Base-by-base conservation (phyloP, 1,140 invertebrate species). In the Heliconius hermathena region DNA sequence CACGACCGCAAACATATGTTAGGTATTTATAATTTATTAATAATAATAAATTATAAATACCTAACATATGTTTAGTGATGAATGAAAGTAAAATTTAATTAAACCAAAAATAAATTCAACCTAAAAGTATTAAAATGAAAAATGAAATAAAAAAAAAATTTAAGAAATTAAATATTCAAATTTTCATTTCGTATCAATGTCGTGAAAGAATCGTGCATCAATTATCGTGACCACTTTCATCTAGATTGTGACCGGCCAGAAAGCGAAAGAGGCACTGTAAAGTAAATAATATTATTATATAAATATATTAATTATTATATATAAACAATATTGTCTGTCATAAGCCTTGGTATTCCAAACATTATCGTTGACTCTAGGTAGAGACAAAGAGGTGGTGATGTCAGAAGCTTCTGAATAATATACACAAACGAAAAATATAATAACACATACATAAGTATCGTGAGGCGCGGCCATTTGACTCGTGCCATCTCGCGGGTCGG, bases 401-500 rank as follows among this genome's bases (percentile, higher is more conserved):
- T 66, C 60, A 66, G 26, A 29, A 26, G 22, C 60, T 66, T 11
- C 60, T 66, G 60, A 66, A 29, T 29, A 66, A 66, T 29, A 57
- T 66, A 66, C 4, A 66, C 60, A 66, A 66, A 66, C 22, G 26
- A 66, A 66, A 66, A 26, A 66, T 29, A 66, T 29, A 66, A 66
- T 66, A 66, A 66, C 60, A 66, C 26, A 66, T 66, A 66, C 13
- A 66, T 66, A 29, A 29, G 11, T 72, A 72, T 29, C 36, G 71
- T 52, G 78, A 82, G 84, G 82, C 74, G 78, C 80, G 85, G 84
- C 77, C 83, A 86, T 87, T 89, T 91, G 90, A 91, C 92, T 94
- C 92, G 92, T 93, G 92, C 92, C 90, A 85, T 88, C 85, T 86
- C 81, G 81, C 82, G 88, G 90, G 90, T 91, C 91, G 91, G 88